Conservation (phyloP, 2,113 vertebrate genomes). For the Callochromis pleurospilus region DNA sequence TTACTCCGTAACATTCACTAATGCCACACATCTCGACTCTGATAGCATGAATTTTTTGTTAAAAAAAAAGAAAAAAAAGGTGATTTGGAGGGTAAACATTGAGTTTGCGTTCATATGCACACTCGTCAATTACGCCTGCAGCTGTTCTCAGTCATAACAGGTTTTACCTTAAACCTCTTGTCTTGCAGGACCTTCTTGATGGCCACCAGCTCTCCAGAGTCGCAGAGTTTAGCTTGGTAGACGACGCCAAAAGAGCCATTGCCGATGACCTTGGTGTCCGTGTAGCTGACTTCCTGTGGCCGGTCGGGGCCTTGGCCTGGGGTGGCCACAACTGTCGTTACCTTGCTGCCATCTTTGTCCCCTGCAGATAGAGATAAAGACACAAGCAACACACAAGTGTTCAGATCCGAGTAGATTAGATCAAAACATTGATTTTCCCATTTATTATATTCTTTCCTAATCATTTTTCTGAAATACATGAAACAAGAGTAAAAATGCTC, state of each 20-base stretch:
- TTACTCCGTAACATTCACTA: not conserved
- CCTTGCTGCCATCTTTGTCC: conserved; percentile 98
- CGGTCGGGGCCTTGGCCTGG: conserved; percentile 96
- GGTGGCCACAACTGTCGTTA: conserved; percentile 97
- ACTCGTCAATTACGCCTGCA: not conserved
- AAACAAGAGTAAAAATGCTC: not conserved
- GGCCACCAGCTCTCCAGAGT: conserved; percentile 96
- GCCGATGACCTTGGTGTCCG: conserved; percentile 98
- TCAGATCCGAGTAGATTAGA: not conserved
- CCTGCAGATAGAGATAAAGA: conserved; percentile 60
- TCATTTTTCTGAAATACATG: not conserved
- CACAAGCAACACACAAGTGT: not conserved
- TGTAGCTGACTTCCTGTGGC: conserved; percentile 98
- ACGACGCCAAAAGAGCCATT: conserved; percentile 98
- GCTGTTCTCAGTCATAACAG: not conserved
- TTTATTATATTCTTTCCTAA: not conserved
- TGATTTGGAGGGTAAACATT: not conserved
- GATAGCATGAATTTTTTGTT: not conserved
- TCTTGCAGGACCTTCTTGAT: conserved; percentile 99
- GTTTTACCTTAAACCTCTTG: conserved; percentile 96
- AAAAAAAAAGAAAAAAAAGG: not conserved
- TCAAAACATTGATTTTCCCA: not conserved
- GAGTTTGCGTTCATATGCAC: not conserved
- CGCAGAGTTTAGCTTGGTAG: conserved; percentile 97
- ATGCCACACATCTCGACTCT: not conserved